Evolutionary conservation across 2,797 vertebrate species (phyloP).

Genomic region (Argya squamiceps): DNA sequence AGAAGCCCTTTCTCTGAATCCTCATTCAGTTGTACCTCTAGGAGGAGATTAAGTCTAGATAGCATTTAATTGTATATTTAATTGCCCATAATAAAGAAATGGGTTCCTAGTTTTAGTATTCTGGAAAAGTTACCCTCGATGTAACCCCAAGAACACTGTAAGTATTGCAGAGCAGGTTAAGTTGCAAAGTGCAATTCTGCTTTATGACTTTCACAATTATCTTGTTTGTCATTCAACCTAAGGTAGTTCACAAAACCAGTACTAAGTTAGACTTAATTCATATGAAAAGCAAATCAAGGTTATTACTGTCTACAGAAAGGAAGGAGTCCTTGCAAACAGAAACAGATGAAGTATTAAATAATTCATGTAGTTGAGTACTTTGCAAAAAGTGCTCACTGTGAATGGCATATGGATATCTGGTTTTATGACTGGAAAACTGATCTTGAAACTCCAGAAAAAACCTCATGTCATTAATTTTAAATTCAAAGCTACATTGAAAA

Average conservation of each 20-base stretch:
- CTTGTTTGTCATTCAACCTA: not conserved
- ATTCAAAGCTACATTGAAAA: slow-evolving; percentile 52
- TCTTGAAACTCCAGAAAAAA: slow-evolving; percentile 27
- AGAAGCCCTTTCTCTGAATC: not conserved
- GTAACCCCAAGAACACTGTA: not conserved
- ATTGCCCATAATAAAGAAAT: not conserved
- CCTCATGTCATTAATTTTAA: not conserved
- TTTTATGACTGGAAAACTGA: slow-evolving; percentile 52
- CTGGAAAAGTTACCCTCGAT: not conserved
- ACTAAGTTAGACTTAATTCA: not conserved
- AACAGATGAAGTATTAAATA: slow-evolving; percentile 66
- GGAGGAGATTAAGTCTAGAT: not conserved
- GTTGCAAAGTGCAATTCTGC: not conserved
- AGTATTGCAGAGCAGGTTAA: not conserved
- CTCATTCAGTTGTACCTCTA: not conserved
- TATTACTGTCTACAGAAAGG: slow-evolving; percentile 22
- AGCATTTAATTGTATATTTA: not conserved
- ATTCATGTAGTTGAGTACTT: slow-evolving; percentile 64
- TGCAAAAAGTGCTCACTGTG: slow-evolving; percentile 15
- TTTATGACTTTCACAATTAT: not conserved
- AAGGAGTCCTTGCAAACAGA: slow-evolving; percentile 42
- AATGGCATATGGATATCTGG: slow-evolving; percentile 17
- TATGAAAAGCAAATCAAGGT: slow-evolving; percentile 56
- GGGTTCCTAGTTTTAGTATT: not conserved
- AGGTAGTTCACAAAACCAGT: not conserved